These are phyloP conservation scores for Ariopsis seemanni DNA, from an alignment of 2,113 vertebrate species.

Conservation along the genomic window DNA sequence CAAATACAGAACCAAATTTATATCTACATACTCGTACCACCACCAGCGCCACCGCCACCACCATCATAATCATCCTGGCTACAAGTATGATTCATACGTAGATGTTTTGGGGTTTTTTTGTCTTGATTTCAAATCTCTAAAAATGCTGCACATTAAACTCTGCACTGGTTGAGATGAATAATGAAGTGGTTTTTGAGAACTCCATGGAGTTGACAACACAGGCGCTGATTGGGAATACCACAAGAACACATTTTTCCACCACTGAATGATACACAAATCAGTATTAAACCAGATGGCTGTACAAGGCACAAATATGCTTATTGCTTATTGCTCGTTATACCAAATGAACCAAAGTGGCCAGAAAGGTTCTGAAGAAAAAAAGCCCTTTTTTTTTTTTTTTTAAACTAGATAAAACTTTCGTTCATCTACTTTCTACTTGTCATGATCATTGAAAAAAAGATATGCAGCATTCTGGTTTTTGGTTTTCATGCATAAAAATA, in stretches of 20 bases:
- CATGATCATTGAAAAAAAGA: not conserved
- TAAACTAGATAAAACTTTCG: not conserved
- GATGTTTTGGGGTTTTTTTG: not conserved
- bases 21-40: not conserved
- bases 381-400: too few relatives aligned
- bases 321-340: not conserved
- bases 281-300: constrained; percentile 37
- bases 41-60: not conserved
- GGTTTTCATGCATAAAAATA: not conserved
- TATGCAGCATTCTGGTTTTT: not conserved
- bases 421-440: not conserved
- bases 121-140: not conserved
- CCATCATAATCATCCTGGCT: not conserved
- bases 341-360: not conserved
- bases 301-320: constrained; percentile 24
- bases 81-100: not conserved
- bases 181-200: constrained; percentile 11
- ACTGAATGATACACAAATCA: constrained; percentile 3
- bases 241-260: not conserved
- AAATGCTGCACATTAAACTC: not conserved
- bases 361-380: not conserved
- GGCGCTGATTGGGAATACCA: not conserved
- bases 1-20: not conserved
- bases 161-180: not conserved
- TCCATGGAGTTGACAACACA: not conserved